Evolutionary conservation across 2,888 invertebrate species (phyloP).

Genomic region (Calameuta filiformis): DNA sequence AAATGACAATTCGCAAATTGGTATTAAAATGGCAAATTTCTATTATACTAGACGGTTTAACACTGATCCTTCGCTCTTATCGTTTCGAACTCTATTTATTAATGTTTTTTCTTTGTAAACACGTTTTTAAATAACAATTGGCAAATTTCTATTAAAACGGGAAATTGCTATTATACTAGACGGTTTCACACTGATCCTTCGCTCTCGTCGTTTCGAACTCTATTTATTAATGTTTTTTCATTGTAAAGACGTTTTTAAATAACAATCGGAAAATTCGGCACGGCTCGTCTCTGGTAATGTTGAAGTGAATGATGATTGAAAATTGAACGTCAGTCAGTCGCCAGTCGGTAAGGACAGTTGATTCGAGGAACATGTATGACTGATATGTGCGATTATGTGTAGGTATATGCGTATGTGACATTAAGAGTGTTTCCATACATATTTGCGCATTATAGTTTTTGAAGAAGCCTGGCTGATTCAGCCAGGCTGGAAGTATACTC

Average conservation of each 20-base stretch:
- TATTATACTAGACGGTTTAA: too few species aligned
- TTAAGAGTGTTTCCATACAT: constrained; percentile 12
- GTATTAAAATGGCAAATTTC: too few species aligned
- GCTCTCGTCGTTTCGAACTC: constrained; percentile 10
- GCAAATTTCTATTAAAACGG: too few species aligned
- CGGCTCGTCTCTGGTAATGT: background rate
- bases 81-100: too few species aligned
- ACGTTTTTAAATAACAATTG: too few species aligned
- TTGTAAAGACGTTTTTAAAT: background rate
- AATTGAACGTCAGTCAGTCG: background rate
- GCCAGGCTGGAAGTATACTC: constrained; percentile 65
- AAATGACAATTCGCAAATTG: background rate
- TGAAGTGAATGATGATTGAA: background rate
- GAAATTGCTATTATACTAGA: too few species aligned
- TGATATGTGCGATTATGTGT: background rate
- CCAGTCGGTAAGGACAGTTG: background rate
- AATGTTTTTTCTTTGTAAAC: too few species aligned
- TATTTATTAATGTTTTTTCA: constrained; percentile 9
- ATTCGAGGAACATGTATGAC: background rate
- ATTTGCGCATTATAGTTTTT: background rate
- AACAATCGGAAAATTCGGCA: background rate
- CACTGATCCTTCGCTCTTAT: too few species aligned
- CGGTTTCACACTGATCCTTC: constrained; percentile 1
- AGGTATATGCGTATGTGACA: background rate
- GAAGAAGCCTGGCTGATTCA: constrained; percentile 54